phyloP scores from a whole-genome alignment of 2,888 invertebrate genomes.

The Rotaria magnacalcarata region DNA sequence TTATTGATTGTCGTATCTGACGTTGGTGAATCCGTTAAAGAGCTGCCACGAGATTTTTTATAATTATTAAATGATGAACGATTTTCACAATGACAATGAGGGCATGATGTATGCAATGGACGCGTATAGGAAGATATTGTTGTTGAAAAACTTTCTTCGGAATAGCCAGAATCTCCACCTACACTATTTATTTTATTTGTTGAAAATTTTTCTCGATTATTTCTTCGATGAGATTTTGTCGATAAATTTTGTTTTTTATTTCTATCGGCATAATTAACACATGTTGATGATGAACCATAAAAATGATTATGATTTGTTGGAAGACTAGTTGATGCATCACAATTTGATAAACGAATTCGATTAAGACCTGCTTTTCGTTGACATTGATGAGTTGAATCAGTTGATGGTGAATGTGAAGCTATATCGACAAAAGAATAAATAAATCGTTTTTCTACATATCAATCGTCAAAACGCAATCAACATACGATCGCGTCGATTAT shows the following conservation, averaged over 20 bases:
- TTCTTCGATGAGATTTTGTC: conserved; percentile 2
- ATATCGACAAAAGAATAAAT: not conserved
- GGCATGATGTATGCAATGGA: conserved; percentile 3
- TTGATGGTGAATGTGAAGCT: not conserved
- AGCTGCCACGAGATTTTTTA: not conserved
- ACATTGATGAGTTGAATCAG: not conserved
- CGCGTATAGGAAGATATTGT: not conserved
- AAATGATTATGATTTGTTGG: not conserved
- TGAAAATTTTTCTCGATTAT: not conserved
- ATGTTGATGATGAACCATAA: not conserved
- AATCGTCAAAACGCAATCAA: not conserved
- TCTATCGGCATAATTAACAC: not conserved
- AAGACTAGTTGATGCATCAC: not conserved
- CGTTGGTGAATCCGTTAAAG: not conserved
- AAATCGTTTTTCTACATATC: too few species aligned
- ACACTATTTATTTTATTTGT: not conserved
- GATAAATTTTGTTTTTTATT: not conserved
- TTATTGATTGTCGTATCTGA: not conserved
- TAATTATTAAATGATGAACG: not conserved
- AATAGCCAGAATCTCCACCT: not conserved
- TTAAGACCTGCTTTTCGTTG: not conserved
- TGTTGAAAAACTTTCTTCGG: not conserved
- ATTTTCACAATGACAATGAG: conserved; percentile 6
- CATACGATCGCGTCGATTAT: not conserved
- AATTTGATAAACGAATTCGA: not conserved